A percentile compares a stretch with the other conserved stretches of the same genome.
Conservation (phyloP, 2,888 invertebrate genomes). For the Lutraria lutraria region DNA sequence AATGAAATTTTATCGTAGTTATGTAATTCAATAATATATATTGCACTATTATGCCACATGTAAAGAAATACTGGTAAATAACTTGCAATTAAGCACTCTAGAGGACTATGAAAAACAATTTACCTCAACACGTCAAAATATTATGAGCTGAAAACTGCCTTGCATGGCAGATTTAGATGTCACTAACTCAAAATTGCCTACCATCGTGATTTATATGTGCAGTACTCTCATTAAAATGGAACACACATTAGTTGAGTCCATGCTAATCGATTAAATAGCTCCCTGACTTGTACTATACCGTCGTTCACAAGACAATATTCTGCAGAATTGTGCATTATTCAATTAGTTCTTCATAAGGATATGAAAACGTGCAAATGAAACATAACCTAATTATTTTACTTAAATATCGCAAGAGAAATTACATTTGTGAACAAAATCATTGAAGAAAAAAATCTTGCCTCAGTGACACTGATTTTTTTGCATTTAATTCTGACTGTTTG, state of each 20-base stretch:
- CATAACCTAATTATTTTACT: slow-evolving; percentile 16
- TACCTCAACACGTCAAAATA: slow-evolving; percentile 46
- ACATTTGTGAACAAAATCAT: slow-evolving; percentile 23
- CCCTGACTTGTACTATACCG: background rate
- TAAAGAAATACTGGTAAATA: slow-evolving; percentile 34
- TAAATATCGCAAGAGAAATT: slow-evolving; percentile 6
- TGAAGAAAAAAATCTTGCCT: background rate
- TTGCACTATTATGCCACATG: slow-evolving; percentile 43
- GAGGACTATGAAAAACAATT: slow-evolving; percentile 47
- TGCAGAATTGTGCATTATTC: slow-evolving; percentile 6
- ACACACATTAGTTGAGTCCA: slow-evolving; percentile 4
- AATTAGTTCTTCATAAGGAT: background rate
- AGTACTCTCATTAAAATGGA: slow-evolving; percentile 12
- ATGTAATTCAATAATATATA: slow-evolving; percentile 53
- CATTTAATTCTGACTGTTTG: background rate
- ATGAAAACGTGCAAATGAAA: background rate
- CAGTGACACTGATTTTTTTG: background rate
- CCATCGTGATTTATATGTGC: slow-evolving; percentile 7
- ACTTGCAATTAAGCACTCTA: slow-evolving; percentile 39
- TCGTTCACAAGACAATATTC: background rate
- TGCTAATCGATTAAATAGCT: slow-evolving; percentile 19
- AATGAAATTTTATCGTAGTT: slow-evolving; percentile 62
- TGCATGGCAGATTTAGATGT: slow-evolving; percentile 34
- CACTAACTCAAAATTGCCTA: slow-evolving; percentile 35
- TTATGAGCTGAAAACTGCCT: slow-evolving; percentile 40